These are phyloP conservation scores for Heteromurus nitidus DNA, from an alignment of 2,888 invertebrate genomes.

Conservation along the genomic window DNA sequence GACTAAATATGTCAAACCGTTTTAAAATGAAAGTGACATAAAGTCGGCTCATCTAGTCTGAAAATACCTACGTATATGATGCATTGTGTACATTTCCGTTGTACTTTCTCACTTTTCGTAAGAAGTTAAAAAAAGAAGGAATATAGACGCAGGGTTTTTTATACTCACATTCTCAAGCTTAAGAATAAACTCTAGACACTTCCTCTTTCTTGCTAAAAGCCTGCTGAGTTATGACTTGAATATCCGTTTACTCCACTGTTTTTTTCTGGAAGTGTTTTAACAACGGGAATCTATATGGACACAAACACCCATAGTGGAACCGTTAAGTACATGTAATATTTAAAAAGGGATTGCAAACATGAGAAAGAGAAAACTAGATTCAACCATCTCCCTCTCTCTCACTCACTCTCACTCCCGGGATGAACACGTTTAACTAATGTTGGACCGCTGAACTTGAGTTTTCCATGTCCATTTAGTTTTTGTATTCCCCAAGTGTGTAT, in stretches of 20 bases:
- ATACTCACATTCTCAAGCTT: too few relatives aligned
- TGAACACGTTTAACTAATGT: slow-evolving; percentile 46
- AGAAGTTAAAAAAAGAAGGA: slow-evolving; percentile 17
- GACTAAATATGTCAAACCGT: too few relatives aligned
- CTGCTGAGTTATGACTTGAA: slow-evolving; percentile 61
- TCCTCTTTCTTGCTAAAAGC: slow-evolving; percentile 44
- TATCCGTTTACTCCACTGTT: slow-evolving; percentile 57
- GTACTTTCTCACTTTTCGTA: slow-evolving; percentile 1
- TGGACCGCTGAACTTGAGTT: slow-evolving; percentile 53
- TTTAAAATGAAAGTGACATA: too few relatives aligned
- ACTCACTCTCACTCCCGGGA: too few relatives aligned
- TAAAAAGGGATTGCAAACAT: too few relatives aligned
- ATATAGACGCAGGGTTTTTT: too few relatives aligned
- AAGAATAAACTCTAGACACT: not conserved
- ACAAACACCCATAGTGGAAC: too few relatives aligned
- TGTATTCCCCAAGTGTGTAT: slow-evolving; percentile 63
- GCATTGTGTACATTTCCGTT: slow-evolving; percentile 62
- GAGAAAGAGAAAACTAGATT: too few relatives aligned
- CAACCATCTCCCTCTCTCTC: not conserved
- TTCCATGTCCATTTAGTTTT: slow-evolving; percentile 56
- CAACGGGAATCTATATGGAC: not conserved
- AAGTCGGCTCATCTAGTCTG: too few relatives aligned
- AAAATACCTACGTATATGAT: slow-evolving; percentile 30
- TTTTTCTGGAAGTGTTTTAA: slow-evolving; percentile 24
- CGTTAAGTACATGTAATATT: too few relatives aligned